These are phyloP conservation scores for Hirtodrosophila duncani DNA, from an alignment of 2,888 invertebrate species.

Conservation along the genomic window DNA sequence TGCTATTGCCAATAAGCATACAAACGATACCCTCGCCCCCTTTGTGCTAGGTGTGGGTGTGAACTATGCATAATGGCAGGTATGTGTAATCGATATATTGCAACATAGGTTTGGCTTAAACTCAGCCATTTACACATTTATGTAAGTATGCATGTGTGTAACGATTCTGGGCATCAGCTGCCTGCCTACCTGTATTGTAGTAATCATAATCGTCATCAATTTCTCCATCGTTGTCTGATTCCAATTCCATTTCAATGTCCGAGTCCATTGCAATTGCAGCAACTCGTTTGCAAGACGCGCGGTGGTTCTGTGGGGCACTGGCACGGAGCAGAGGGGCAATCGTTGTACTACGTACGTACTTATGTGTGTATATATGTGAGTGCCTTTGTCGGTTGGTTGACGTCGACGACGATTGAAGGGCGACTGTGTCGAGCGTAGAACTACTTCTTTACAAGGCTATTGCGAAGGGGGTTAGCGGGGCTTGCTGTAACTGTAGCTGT, in stretches of 20 bases:
- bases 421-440: constrained; percentile 27
- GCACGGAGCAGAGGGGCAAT: background rate
- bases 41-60: no score
- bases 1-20: constrained; percentile 18
- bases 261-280: constrained; percentile 81
- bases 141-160: constrained; percentile 18
- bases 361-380: constrained; percentile 13
- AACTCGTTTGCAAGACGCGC: no score
- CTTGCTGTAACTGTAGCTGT: constrained; percentile 25
- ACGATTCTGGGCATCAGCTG: background rate
- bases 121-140: constrained; percentile 46
- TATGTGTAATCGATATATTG: constrained; percentile 4
- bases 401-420: constrained; percentile 25
- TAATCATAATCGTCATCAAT: constrained; percentile 86
- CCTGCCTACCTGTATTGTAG: constrained; percentile 82
- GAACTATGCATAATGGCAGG: no score
- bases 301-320: background rate
- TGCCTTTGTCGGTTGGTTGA: constrained; percentile 30
- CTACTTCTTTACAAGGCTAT: constrained; percentile 53
- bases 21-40: no score
- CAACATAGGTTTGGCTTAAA: constrained; percentile 17
- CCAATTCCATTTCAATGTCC: constrained; percentile 86
- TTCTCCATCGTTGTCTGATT: constrained; percentile 88
- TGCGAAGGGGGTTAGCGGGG: constrained; percentile 48
- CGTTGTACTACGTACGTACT: background rate